Percentiles rank a stretch among this genome's conserved stretches.
Evolutionary conservation across 1,140 invertebrate genomes (phyloP).

Genomic region (Hydropsyche tenuis): DNA sequence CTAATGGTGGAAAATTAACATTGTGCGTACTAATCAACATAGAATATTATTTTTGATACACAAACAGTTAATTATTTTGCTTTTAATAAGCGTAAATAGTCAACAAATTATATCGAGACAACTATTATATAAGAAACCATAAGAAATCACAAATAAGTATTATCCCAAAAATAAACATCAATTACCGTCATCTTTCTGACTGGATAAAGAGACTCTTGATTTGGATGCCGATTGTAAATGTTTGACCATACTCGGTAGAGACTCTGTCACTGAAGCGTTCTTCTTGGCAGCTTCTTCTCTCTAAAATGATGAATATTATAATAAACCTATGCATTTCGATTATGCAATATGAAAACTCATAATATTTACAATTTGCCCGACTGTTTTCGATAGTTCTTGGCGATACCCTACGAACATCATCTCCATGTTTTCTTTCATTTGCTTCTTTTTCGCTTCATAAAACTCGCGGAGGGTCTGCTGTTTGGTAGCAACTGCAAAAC

Average conservation of each 20-base stretch:
- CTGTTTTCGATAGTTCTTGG: not conserved
- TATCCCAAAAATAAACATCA: too few relatives aligned
- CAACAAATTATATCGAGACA: too few relatives aligned
- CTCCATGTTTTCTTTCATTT: not conserved
- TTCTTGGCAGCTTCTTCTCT: not conserved
- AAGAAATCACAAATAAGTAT: too few relatives aligned
- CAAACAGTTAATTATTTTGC: too few relatives aligned
- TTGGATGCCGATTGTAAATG: not conserved
- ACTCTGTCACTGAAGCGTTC: not conserved
- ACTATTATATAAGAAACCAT: too few relatives aligned
- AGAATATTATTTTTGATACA: too few relatives aligned
- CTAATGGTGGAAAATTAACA: too few relatives aligned
- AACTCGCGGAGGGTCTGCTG: not conserved
- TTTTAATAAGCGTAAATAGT: too few relatives aligned
- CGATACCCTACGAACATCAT: not conserved
- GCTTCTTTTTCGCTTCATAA: not conserved
- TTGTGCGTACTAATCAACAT: too few relatives aligned
- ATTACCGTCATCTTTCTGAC: slow-evolving; percentile 22
- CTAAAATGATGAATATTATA: slow-evolving; percentile 1
- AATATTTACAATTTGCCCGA: not conserved
- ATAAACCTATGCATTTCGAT: not conserved
- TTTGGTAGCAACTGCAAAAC: not conserved
- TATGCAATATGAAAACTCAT: too few relatives aligned
- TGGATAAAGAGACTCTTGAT: not conserved
- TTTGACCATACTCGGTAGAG: not conserved